A percentile compares a stretch with the other conserved stretches of the same genome.
These are phyloP conservation scores for Lasioglossum calceatum DNA, from an alignment of 2,888 invertebrate genomes.

Conservation along the genomic window DNA sequence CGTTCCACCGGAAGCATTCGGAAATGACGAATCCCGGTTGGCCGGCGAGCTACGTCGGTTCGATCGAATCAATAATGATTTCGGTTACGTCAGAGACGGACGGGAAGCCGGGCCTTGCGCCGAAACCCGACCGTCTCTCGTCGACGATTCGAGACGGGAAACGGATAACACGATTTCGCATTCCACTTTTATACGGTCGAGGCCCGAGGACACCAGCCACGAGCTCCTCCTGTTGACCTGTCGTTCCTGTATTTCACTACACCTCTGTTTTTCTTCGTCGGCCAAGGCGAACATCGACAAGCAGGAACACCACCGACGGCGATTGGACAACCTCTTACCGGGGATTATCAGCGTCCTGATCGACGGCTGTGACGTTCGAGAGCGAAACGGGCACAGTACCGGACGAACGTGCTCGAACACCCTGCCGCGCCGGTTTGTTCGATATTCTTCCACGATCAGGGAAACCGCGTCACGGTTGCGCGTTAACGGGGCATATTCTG, in stretches of 20 bases:
- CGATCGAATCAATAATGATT: conserved; percentile 4
- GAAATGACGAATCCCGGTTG: neutral
- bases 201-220: neutral
- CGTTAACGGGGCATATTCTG: neutral
- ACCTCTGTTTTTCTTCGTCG: neutral
- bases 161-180: neutral
- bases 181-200: conserved; percentile 22
- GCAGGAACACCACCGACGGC: neutral
- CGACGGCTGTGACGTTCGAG: neutral
- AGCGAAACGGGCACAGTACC: neutral
- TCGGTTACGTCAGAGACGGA: neutral
- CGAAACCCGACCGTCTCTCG: neutral
- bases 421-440: neutral
- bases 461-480: neutral
- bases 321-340: neutral
- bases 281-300: neutral
- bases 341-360: neutral
- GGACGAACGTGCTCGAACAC: neutral
- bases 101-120: neutral
- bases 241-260: conserved; percentile 13
- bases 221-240: neutral
- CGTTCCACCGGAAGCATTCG: neutral
- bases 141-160: neutral
- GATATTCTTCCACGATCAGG: neutral
- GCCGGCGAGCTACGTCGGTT: neutral